Evolutionary conservation across 1,140 invertebrate genomes (phyloP).

Genomic region (Sipha flava): DNA sequence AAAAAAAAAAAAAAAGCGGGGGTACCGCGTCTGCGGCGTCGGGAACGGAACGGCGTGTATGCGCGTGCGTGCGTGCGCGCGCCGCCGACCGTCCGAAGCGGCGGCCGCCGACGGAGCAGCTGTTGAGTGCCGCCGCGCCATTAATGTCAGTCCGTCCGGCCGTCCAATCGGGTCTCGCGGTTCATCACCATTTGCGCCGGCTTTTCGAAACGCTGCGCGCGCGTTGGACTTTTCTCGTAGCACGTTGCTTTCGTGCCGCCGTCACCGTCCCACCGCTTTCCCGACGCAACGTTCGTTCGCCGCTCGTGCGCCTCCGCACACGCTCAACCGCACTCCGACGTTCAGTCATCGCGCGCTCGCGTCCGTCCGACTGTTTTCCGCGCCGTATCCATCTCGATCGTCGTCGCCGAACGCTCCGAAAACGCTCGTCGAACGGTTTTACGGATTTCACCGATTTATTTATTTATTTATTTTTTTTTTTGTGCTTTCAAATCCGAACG

Average conservation of each 20-base stretch:
- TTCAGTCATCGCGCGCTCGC: too few species aligned
- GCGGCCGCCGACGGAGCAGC: neutral
- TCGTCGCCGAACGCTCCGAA: too few species aligned
- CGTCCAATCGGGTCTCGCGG: constrained; percentile 17
- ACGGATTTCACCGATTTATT: too few species aligned
- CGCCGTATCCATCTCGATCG: too few species aligned
- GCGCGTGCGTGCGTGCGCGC: neutral
- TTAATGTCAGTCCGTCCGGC: constrained; percentile 27
- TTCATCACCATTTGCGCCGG: neutral
- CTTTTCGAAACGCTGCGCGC: neutral
- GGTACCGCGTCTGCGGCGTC: neutral
- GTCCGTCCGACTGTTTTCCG: neutral
- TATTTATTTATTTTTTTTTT: too few species aligned
- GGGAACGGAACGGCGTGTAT: too few species aligned
- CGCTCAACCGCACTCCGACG: too few species aligned
- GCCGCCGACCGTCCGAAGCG: neutral
- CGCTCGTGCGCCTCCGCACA: neutral
- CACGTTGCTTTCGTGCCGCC: neutral
- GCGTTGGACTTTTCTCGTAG: neutral
- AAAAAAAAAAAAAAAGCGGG: neutral
- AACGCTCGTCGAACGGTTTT: too few species aligned
- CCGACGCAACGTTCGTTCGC: neutral
- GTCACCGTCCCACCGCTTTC: neutral
- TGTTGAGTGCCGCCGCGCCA: constrained; percentile 26
- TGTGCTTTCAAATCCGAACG: too few species aligned